Conservation (phyloP, 2,113 vertebrate species). For the Pipra filicauda region DNA sequence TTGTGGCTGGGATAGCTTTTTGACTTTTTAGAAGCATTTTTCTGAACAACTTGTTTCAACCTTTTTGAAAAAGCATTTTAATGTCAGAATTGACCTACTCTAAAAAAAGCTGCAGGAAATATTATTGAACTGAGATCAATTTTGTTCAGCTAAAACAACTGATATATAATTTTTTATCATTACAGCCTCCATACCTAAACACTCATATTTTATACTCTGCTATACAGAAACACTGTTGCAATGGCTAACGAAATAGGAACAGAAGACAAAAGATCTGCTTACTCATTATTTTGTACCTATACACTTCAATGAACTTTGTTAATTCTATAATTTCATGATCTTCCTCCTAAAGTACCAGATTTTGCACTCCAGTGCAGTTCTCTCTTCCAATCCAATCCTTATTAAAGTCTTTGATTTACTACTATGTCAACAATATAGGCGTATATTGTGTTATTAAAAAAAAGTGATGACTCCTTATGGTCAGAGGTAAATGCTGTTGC, state of each 20-base stretch:
- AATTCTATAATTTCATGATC: neutral
- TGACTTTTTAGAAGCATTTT: neutral
- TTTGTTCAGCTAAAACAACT: neutral
- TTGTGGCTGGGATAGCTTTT: neutral
- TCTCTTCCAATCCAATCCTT: neutral
- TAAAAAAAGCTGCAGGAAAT: neutral
- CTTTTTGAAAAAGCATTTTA: neutral
- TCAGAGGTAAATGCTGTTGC: conserved; percentile 15
- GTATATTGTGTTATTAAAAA: neutral
- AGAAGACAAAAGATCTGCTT: neutral
- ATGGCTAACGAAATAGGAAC: neutral
- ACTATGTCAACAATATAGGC: neutral
- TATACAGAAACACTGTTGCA: neutral
- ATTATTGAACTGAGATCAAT: neutral
- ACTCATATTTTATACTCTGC: neutral
- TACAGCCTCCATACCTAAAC: neutral
- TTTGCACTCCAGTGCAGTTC: neutral
- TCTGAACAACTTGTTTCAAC: neutral
- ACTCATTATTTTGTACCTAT: neutral
- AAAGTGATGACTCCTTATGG: neutral
- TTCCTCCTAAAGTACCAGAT: neutral
- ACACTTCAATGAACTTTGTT: neutral
- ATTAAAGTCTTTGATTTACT: neutral
- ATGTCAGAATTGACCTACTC: neutral
- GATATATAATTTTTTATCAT: neutral